Conservation (phyloP, 2,797 vertebrate species). For the Danio kyathit region DNA sequence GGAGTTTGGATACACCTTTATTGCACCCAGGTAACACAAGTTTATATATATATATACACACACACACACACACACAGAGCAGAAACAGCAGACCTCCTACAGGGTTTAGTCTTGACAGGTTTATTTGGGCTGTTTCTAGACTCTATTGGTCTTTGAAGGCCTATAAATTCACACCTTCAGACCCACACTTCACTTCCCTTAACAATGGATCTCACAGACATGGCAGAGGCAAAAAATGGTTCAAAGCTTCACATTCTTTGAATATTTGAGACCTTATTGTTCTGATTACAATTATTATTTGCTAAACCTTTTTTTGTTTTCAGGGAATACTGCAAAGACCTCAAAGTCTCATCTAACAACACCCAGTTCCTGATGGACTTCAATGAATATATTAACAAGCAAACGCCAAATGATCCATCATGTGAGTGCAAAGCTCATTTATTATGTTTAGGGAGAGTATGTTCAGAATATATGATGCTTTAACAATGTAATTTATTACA, state of each 20-base stretch:
- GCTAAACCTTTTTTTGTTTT: not conserved
- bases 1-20: conserved; percentile 89
- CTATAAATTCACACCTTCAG: conserved; percentile 58
- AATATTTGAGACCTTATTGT: not conserved
- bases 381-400: conserved; percentile 88
- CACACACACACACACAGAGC: conserved; percentile 17
- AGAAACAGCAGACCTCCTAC: conserved; percentile 42
- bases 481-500: no score
- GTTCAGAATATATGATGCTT: no score
- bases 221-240: not conserved
- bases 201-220: conserved; percentile 36
- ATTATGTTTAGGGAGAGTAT: no score
- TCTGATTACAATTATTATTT: not conserved
- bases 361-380: conserved; percentile 94
- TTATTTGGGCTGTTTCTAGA: conserved; percentile 50
- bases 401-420: conserved; percentile 81
- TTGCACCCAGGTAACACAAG: conserved; percentile 90
- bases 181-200: conserved; percentile 13
- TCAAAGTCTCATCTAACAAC: conserved; percentile 92
- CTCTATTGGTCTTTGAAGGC: conserved; percentile 48
- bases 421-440: conserved; percentile 79
- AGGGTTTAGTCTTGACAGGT: conserved; percentile 53
- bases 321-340: conserved; percentile 93
- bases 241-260: not conserved
- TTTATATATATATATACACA: not conserved